Evolutionary conservation across 2,888 invertebrate genomes (phyloP).

Genomic region (Agrochola lota): DNA sequence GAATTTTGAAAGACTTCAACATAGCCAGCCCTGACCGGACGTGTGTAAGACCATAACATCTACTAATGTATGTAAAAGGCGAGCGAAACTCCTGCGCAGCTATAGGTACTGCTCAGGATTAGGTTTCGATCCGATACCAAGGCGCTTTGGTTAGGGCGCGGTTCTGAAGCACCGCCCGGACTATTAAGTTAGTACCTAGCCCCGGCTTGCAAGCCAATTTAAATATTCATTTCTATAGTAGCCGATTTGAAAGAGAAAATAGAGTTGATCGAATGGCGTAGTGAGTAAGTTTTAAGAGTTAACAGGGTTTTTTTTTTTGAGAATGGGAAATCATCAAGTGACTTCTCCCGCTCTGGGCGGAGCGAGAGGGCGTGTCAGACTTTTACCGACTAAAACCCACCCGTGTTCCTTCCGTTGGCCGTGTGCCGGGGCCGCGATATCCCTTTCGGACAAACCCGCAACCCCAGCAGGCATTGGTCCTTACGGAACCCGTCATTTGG

Average conservation of each 20-base stretch:
- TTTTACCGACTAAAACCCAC: too few relatives aligned
- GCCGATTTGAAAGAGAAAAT: constrained; percentile 36
- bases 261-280: constrained; percentile 2
- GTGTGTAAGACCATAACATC: constrained; percentile 23
- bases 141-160: background rate
- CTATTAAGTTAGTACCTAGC: constrained; percentile 13
- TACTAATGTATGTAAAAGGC: constrained; percentile 59
- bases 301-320: too few relatives aligned
- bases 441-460: too few relatives aligned
- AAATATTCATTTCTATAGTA: constrained; percentile 48
- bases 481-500: too few relatives aligned
- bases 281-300: constrained; percentile 15
- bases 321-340: too few relatives aligned
- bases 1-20: too few relatives aligned
- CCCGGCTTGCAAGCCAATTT: constrained; percentile 22
- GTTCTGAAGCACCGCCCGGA: constrained; percentile 40
- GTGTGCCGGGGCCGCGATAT: too few relatives aligned
- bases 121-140: constrained; percentile 37
- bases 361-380: too few relatives aligned
- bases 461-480: too few relatives aligned
- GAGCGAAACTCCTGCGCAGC: constrained; percentile 55
- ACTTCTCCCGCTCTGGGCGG: too few relatives aligned
- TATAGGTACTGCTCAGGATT: constrained; percentile 28
- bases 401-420: too few relatives aligned
- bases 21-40: constrained; percentile 41